Percentiles rank a stretch among this genome's conserved stretches.
phyloP scores from a whole-genome alignment of 2,888 invertebrate genomes.

The Lasioglossum figueresi region DNA sequence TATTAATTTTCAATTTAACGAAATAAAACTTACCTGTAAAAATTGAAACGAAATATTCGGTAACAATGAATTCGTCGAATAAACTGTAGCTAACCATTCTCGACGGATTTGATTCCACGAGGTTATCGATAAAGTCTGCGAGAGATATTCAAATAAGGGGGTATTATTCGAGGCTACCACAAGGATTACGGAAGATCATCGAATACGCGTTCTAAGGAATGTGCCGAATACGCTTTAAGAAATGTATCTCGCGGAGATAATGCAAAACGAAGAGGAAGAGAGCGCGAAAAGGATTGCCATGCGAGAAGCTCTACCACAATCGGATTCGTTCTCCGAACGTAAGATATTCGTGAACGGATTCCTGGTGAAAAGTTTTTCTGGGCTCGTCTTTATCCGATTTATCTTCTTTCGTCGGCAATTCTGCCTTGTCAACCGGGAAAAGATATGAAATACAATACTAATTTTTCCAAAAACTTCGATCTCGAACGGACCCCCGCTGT shows the following conservation, averaged over 20 bases:
- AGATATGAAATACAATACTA: neutral
- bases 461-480: neutral
- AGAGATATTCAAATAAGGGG: neutral
- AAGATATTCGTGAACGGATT: conserved; percentile 8
- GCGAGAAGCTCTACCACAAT: conserved; percentile 5
- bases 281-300: conserved; percentile 9
- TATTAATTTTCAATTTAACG: no score
- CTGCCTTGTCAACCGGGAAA: neutral
- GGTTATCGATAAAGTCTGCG: neutral
- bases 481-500: neutral
- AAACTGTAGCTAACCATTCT: neutral
- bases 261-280: neutral
- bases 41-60: neutral
- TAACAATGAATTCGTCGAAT: neutral
- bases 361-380: conserved; percentile 6
- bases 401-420: neutral
- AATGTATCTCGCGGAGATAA: conserved; percentile 12
- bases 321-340: neutral
- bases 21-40: neutral
- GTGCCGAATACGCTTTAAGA: conserved; percentile 1
- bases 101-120: neutral
- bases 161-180: neutral
- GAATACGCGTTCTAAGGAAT: neutral
- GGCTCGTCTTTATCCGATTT: conserved; percentile 5
- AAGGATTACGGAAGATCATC: neutral